Conservation (phyloP, 2,113 vertebrate species). For the Apodemus sylvaticus region DNA sequence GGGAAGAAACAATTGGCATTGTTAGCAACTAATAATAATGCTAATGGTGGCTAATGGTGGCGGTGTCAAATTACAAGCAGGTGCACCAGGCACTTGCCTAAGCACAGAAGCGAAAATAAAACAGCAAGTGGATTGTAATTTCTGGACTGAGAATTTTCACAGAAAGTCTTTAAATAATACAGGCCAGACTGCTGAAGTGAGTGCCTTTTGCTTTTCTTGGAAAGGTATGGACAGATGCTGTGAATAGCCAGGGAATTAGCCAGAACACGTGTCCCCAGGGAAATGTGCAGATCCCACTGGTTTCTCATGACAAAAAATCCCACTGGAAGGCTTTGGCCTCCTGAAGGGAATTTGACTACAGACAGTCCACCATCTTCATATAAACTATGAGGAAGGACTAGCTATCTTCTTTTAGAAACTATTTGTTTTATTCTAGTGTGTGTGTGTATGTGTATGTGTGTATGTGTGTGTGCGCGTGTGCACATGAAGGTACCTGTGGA, state of each 20-base stretch:
- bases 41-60: neutral
- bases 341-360: neutral
- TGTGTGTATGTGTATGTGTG: neutral
- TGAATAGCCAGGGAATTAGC: too few relatives aligned
- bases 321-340: neutral
- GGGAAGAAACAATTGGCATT: neutral
- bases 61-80: neutral
- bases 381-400: neutral
- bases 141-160: constrained; percentile 17
- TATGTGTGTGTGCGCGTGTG: neutral
- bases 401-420: neutral
- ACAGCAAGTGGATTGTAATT: neutral
- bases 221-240: constrained; percentile 5
- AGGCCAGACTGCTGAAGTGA: neutral
- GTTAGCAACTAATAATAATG: neutral
- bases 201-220: constrained; percentile 32
- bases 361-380: neutral
- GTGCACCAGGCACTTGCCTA: neutral
- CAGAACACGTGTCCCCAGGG: neutral
- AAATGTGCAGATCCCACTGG: neutral
- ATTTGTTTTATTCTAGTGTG: neutral
- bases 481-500: neutral
- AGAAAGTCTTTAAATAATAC: neutral
- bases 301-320: constrained; percentile 25
- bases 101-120: constrained; percentile 27